Evolutionary conservation across 2,888 invertebrate genomes (phyloP), one percentile per base, ranked within the genome.

Genomic region (Caenorhabditis panamensis): DNA sequence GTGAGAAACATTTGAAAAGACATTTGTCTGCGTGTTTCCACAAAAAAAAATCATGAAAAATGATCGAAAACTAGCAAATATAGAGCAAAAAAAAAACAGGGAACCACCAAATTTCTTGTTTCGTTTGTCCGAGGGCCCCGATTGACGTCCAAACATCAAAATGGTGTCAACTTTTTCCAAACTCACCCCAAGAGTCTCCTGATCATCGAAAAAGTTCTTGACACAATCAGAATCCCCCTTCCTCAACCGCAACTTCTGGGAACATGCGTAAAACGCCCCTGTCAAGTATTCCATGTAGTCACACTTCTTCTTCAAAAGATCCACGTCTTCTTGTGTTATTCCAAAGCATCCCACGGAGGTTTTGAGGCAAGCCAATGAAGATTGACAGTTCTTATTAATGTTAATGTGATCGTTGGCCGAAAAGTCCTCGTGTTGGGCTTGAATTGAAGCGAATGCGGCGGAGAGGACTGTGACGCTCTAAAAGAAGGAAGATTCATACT

Each of bases 361-460:
- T 53, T 75, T 75, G 4, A 75, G 61, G 44, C 75, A 75, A 16
- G 41, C 69, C 69, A 77, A n/a, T 13, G 75, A 16, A 28, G 59
- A 61, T 54, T 66, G 53, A 66, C 75, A 75, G 26, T 75, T 75
- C 53, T 61, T 41, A 75, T 59, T 64, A 61, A 75, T 75, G 9
- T 61, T 66, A 44, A 75, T 67, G 75, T 75, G 75, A 59, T 75
- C 75, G 53, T 54, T 75, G 51, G 75, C 75, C 66, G 75, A 66
- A 66, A 75, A 75, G 28, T 59, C 53, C 44, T 66, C 66, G 66
- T 75, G 75, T 66, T 75, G 75, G 53, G 66, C 66, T 75, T 75
- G 75, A 61, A 75, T 75, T 5, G 75, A 66, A 18, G 59, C 66
- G 61, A 75, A 75, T 61, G 75, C 61, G 11, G 66, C 66, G 1